A percentile compares a stretch with the other conserved stretches of the same genome.
phyloP scores from a whole-genome alignment of 2,797 vertebrate species.

The Artibeus lituratus region DNA sequence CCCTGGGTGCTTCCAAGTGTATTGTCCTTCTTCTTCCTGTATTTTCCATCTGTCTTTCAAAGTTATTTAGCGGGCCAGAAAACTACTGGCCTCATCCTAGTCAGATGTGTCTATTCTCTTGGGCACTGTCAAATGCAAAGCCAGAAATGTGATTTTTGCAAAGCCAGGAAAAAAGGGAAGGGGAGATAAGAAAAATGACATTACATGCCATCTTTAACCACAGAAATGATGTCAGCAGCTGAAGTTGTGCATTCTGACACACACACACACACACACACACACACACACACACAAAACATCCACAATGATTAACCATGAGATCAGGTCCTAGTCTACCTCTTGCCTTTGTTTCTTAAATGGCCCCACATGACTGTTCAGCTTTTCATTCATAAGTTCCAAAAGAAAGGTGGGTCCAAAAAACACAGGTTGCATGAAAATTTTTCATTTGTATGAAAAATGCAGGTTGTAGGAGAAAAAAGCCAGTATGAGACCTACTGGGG shows the following conservation, averaged over 20 bases:
- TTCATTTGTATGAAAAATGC: not conserved
- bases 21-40: not conserved
- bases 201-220: constrained; percentile 85
- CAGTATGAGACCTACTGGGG: not conserved
- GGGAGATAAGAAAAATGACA: not conserved
- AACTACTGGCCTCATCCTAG: not conserved
- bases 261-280: too few relatives aligned
- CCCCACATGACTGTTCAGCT: not conserved
- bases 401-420: not conserved
- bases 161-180: not conserved
- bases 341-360: not conserved
- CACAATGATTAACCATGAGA: not conserved
- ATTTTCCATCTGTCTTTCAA: constrained; percentile 5
- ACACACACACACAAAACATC: too few relatives aligned
- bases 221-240: constrained; percentile 87
- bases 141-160: constrained; percentile 6
- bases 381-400: not conserved
- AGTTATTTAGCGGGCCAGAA: not conserved
- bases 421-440: not conserved
- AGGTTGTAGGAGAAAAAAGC: not conserved
- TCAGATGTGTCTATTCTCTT: not conserved
- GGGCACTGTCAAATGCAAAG: not conserved
- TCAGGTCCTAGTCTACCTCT: not conserved
- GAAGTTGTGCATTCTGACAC: constrained; percentile 86
- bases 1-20: not conserved